Conservation (phyloP, 2,888 invertebrate species). For the Gastracanthus pulcherrimus region DNA sequence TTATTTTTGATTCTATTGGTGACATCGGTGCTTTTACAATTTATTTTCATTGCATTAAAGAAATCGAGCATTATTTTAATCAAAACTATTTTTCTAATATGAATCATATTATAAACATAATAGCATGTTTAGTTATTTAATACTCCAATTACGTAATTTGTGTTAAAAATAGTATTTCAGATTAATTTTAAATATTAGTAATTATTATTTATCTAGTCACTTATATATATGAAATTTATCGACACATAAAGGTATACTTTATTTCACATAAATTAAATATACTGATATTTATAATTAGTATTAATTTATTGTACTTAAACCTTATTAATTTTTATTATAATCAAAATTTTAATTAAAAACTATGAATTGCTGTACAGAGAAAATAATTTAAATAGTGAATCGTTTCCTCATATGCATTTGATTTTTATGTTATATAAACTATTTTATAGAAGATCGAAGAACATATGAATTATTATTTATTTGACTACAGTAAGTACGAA, state of each 20-base stretch:
- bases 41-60: no score
- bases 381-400: background rate
- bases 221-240: no score
- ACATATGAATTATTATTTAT: background rate
- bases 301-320: background rate
- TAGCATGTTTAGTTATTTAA: no score
- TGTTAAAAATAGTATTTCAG: constrained; percentile 2
- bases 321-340: background rate
- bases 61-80: no score
- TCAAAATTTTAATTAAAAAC: background rate
- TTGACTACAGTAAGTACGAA: background rate
- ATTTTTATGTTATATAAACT: background rate
- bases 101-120: no score
- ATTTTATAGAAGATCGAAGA: background rate
- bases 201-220: background rate
- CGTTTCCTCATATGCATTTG: background rate
- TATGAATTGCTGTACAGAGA: background rate
- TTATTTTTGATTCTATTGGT: background rate
- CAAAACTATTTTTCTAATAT: no score
- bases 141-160: background rate
- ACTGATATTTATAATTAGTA: background rate
- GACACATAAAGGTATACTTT: background rate
- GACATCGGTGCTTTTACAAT: background rate
- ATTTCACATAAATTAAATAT: background rate
- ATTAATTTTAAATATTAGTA: background rate